phyloP scores from a whole-genome alignment of 2,797 vertebrate genomes.

The Lates japonicus region DNA sequence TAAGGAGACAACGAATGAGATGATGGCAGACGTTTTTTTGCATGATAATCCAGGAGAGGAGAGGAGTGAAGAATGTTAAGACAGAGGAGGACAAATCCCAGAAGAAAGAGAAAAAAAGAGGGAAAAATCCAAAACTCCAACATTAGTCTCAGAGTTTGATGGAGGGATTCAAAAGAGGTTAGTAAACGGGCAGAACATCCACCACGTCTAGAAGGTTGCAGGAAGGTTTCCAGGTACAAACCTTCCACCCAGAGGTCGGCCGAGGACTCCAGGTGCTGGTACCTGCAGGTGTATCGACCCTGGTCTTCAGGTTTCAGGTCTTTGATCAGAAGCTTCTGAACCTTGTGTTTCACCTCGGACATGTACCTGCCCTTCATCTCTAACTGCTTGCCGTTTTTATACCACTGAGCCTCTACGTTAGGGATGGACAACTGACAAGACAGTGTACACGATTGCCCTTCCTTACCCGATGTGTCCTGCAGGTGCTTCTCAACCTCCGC shows the following conservation, averaged over 20 bases:
- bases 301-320: slow-evolving; percentile 94
- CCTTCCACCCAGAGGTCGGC: slow-evolving; percentile 96
- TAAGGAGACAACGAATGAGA: slow-evolving; percentile 50
- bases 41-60: slow-evolving; percentile 40
- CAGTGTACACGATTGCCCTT: slow-evolving; percentile 92
- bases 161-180: slow-evolving; percentile 83
- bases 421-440: slow-evolving; percentile 96
- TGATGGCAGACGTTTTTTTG: slow-evolving; percentile 20
- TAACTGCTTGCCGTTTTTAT: slow-evolving; percentile 92
- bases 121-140: slow-evolving; percentile 39
- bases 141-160: slow-evolving; percentile 67
- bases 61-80: slow-evolving; percentile 51
- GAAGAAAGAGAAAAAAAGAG: slow-evolving; percentile 70
- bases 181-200: slow-evolving; percentile 72
- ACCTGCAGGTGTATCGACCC: slow-evolving; percentile 92
- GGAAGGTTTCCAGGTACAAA: slow-evolving; percentile 84
- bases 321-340: slow-evolving; percentile 94
- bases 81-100: slow-evolving; percentile 46
- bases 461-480: slow-evolving; percentile 94
- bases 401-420: slow-evolving; percentile 95
- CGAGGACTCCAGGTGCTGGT: slow-evolving; percentile 92
- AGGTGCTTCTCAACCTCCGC: slow-evolving; percentile 92
- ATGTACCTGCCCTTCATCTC: slow-evolving; percentile 91
- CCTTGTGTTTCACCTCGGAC: slow-evolving; percentile 92
- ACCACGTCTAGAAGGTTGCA: slow-evolving; percentile 61